These are phyloP conservation scores for Polyploca ridens DNA, from an alignment of 2,888 invertebrate genomes.

Conservation along the genomic window DNA sequence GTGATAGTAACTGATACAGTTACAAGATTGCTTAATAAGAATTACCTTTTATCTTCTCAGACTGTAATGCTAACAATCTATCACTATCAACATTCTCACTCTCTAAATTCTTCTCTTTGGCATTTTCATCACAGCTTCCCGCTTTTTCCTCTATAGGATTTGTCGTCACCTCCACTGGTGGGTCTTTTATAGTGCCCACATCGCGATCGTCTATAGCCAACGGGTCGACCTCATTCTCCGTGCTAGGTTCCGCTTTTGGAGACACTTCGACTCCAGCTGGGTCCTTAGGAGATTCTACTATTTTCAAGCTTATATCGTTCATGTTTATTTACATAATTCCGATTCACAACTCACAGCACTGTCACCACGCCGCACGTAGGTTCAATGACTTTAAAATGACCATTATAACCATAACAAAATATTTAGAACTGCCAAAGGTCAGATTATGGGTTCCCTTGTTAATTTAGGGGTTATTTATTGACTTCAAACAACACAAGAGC, in stretches of 20 bases:
- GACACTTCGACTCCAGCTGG: slow-evolving; percentile 57
- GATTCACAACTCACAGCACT: slow-evolving; percentile 70
- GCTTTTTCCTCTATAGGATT: slow-evolving; percentile 48
- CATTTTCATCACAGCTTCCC: slow-evolving; percentile 78
- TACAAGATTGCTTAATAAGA: not conserved
- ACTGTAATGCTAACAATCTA: slow-evolving; percentile 41
- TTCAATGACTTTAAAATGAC: slow-evolving; percentile 72
- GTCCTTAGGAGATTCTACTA: slow-evolving; percentile 75
- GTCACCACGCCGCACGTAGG: slow-evolving; percentile 73
- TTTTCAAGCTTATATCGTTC: slow-evolving; percentile 80
- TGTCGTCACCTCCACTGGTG: slow-evolving; percentile 41
- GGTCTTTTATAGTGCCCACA: slow-evolving; percentile 45
- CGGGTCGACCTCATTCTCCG: slow-evolving; percentile 71
- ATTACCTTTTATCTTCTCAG: slow-evolving; percentile 52
- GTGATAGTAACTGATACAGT: too few species aligned
- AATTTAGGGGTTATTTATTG: not conserved
- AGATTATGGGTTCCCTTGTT: not conserved
- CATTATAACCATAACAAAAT: slow-evolving; percentile 55
- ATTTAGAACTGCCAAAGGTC: slow-evolving; percentile 28
- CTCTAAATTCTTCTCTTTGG: slow-evolving; percentile 75
- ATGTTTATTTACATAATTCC: slow-evolving; percentile 84
- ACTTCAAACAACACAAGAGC: slow-evolving; percentile 41
- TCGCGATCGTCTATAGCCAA: slow-evolving; percentile 66
- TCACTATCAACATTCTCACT: slow-evolving; percentile 50
- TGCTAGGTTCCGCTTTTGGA: slow-evolving; percentile 47